Evolutionary conservation across 2,113 vertebrate genomes (phyloP).

Genomic region (Herpailurus yagouaroundi): DNA sequence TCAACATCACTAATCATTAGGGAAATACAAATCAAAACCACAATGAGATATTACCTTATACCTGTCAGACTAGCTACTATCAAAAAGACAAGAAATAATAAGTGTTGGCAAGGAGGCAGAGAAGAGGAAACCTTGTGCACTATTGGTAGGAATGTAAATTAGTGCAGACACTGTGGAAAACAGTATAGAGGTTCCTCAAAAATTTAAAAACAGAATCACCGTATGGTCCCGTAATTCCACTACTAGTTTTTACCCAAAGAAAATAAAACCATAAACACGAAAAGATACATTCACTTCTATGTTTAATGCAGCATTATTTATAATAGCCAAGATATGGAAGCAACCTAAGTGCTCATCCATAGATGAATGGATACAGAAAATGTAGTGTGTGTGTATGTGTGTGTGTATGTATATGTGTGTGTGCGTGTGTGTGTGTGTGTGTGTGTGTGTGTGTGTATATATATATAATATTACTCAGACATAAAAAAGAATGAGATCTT

Average conservation of each 20-base stretch:
- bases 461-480: background rate
- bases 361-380: background rate
- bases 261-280: background rate
- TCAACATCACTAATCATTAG: background rate
- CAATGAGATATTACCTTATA: background rate
- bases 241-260: background rate
- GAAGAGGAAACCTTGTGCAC: background rate
- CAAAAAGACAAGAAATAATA: background rate
- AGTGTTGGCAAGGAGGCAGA: background rate
- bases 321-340: background rate
- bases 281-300: background rate
- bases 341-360: background rate
- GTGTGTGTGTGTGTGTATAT: background rate
- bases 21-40: background rate
- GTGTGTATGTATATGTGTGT: accelerated
- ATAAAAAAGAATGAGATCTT: background rate
- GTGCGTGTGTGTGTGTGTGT: background rate
- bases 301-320: background rate
- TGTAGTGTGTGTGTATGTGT: background rate
- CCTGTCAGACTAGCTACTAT: background rate
- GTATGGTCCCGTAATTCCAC: background rate
- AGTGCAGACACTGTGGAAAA: background rate
- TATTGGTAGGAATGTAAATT: background rate
- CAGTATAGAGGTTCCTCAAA: background rate
- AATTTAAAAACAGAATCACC: background rate